Base-by-base conservation (phyloP, 2,113 vertebrate species). In the Natator depressus region DNA sequence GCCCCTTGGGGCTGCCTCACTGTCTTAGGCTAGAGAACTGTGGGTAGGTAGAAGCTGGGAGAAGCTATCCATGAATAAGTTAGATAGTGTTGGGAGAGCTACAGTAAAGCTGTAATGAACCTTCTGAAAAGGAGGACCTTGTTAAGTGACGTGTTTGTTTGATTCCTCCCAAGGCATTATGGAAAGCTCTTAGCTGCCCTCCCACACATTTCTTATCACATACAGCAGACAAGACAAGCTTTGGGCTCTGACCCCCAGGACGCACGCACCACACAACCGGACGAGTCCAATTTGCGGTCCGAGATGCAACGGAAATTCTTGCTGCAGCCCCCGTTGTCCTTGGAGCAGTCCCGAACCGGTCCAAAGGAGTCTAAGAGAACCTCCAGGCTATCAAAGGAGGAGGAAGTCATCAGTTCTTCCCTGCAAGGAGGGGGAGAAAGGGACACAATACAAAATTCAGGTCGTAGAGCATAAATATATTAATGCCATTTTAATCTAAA, bases 341-440 rank as follows among this genome's bases (percentile, higher is more conserved):
- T 99, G 91, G 99, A 98, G 97, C 99, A 99, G 97, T 99, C 99
- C 0, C 99, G 98, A 35, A 99, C 99, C 0, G 99, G 99, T 27
- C 99, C 99, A 0, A 99, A 99, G 3, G 99, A 99, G 97, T 99
- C 99, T 5, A 99, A 97, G 3, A 99, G 99, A 19, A 99, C 99
- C 97, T 99, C 99, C 98, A 99, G 97, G 96, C 99, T 99, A 98
- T 99, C 99, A 20, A 99, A 99, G 94, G 99, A 99, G 42, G 99
- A 99, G 6, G 99, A 99, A 91, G 99, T 99, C 99, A 99, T 99
- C 98, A 99, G 93, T 97, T 99, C 99, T 97, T 99, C 99, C 95
- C 99, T 99, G 98, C 0, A 1, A 93, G 53, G 85, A 94, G 94
- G 42, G 90, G 82, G 97, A 91, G 80, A 51, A 46, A 65, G 5